phyloP scores from a whole-genome alignment of 1,140 invertebrate genomes.

The Heliconius congener region DNA sequence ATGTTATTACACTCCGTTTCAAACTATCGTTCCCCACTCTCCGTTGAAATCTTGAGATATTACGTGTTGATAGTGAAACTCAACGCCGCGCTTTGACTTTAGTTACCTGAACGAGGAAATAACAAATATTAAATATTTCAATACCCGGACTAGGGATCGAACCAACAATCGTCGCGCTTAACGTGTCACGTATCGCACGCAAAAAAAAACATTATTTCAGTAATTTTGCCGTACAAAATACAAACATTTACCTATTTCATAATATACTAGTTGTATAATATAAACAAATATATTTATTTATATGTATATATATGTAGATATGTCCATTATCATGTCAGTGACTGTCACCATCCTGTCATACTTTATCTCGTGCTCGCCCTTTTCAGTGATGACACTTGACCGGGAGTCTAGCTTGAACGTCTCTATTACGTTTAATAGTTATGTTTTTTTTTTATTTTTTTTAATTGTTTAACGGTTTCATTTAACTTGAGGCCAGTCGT shows the following conservation, averaged over 20 bases:
- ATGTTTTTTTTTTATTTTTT: background rate
- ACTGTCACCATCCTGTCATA: background rate
- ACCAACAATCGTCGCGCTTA: too few species aligned
- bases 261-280: background rate
- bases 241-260: background rate
- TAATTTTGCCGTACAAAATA: background rate
- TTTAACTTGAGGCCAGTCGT: background rate
- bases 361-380: slow-evolving; percentile 10
- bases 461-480: background rate
- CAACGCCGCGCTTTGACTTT: too few species aligned
- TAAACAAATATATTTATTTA: background rate
- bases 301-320: background rate
- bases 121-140: too few species aligned
- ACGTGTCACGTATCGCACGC: too few species aligned
- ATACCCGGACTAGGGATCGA: too few species aligned
- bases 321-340: background rate
- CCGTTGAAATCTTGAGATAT: too few species aligned
- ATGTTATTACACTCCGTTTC: too few species aligned
- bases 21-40: too few species aligned
- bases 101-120: too few species aligned
- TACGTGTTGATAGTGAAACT: too few species aligned
- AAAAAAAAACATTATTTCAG: too few species aligned
- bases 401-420: slow-evolving; percentile 1
- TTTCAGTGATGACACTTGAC: slow-evolving; percentile 7
- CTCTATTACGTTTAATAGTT: background rate